Base-by-base conservation (phyloP, 1,140 invertebrate species). In the Drosophila bipectinata region DNA sequence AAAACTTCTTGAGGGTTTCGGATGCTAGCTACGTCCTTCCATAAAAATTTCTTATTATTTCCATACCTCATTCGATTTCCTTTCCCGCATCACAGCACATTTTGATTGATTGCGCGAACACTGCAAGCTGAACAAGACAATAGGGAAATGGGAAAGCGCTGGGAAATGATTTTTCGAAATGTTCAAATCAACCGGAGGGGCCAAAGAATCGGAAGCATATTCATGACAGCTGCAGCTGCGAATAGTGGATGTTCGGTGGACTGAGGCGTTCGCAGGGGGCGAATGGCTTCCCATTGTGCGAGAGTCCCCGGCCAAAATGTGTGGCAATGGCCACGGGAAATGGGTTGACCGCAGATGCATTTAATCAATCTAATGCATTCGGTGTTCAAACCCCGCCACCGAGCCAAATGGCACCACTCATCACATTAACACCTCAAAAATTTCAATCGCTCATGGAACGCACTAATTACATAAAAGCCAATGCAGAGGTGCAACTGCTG, bases 51-150 rank as follows among this genome's bases (percentile, higher is more conserved):
- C 12, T 51, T 51, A 9, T 8, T 49, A n/a, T 49, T n/a, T 15
- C 26, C 24, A 28, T 44, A n/a, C 9, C 28, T 15, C 45, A 48
- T 55, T 55, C 24, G 59, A 32, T 61, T 53, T 49, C 34, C 28
- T 59, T 58, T 63, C 61, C 34, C 49, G 59, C 55, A 54, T 56
- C 60, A 73, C 44, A 37, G 24, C 63, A 18, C 78, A 75, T 87
- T 87, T 78, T 85, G 82, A 85, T 85, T 87, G 82, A 85, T 85
- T 85, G 63, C 78, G 68, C 75, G 78, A 78, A 48, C 15, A 39
- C 58, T 82, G 83, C 69, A 75, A 49, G 56, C 66, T 30, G 54
- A 56, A 26, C 21, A 60, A 87, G 75, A 88, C 81, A 80, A 77
- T 79, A 72, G 64, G 76, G 58, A 67, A 67, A 68, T 49, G 55